Base-by-base conservation (phyloP, 2,113 vertebrate species). In the Myrmecobius fasciatus region DNA sequence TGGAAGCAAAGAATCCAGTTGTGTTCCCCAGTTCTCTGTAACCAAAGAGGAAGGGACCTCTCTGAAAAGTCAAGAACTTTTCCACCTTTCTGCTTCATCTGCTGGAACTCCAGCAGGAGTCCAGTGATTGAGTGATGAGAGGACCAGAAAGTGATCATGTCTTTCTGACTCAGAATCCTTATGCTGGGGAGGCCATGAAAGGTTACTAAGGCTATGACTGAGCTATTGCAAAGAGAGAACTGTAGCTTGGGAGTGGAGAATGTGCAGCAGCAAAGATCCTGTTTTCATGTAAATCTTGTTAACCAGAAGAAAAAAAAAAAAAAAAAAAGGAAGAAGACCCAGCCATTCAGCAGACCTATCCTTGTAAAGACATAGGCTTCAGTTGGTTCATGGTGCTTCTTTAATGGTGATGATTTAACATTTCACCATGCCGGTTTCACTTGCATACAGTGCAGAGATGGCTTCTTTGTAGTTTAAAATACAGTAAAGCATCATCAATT, bases 231-330 rank as follows among this genome's bases (percentile, higher is more conserved):
- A 90, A 88, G 91, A 52, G 48, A 92, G 53, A 25, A 89, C 5
- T 28, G 28, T 11, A 24, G 31, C 36, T 49, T 90, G 51, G 12
- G 93, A 36, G 47, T 31, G 92, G 75, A n/a, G 25, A 48, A 31
- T 2, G 56, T 24, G 26, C 11, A 53, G 67, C 10, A 28, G 48
- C 46, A 26, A 48, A 96, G 94, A 93, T 90, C 91, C 91, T 91
- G 48, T 60, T 92, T 95, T 54, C 49, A 75, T 92, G 94, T 89
- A 67, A 92, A 96, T 52, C 6, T 47, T 60, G 52, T 51, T 89
- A 53, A 93, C 75, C 28, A 83, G n/a, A 22, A 53, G 60, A 43
- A 88, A 26, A 89, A 48, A 91, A 53, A 48, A n/a, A n/a, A n/a
- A 48, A 48, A 51, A 54, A 92, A 60, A 60, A n/a, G 53, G 89